Conservation (phyloP, 2,888 invertebrate species). For the Nemotelus pantherinus region DNA sequence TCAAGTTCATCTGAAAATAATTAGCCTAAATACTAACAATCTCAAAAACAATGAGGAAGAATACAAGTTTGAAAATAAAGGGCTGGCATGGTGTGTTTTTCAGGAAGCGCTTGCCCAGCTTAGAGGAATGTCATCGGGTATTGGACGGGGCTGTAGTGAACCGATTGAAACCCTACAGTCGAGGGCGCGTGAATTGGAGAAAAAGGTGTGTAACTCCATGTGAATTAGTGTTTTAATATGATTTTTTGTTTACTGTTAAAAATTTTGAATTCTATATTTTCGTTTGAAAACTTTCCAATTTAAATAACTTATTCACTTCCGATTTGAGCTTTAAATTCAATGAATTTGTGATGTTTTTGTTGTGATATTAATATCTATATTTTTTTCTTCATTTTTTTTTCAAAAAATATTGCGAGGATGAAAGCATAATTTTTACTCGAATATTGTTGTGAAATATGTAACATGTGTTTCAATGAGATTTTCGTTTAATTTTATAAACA, state of each 20-base stretch:
- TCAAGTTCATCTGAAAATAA: not conserved
- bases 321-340: no score
- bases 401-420: no score
- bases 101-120: slow-evolving; percentile 78
- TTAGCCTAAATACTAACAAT: not conserved
- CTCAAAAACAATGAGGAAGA: slow-evolving; percentile 7
- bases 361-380: no score
- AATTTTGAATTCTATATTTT: not conserved
- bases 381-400: no score
- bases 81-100: slow-evolving; percentile 51
- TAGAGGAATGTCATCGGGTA: slow-evolving; percentile 66
- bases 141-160: slow-evolving; percentile 71
- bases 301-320: no score
- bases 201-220: slow-evolving; percentile 72
- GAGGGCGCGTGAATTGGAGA: slow-evolving; percentile 88
- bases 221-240: slow-evolving; percentile 31
- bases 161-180: slow-evolving; percentile 79
- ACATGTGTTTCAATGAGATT: no score
- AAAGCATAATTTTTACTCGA: no score
- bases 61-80: slow-evolving; percentile 36
- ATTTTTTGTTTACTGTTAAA: slow-evolving; percentile 11
- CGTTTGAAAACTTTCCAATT: no score
- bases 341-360: no score
- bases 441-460: no score
- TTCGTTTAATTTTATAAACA: no score